phyloP scores from a whole-genome alignment of 2,797 vertebrate species.

The Rhinella marina region DNA sequence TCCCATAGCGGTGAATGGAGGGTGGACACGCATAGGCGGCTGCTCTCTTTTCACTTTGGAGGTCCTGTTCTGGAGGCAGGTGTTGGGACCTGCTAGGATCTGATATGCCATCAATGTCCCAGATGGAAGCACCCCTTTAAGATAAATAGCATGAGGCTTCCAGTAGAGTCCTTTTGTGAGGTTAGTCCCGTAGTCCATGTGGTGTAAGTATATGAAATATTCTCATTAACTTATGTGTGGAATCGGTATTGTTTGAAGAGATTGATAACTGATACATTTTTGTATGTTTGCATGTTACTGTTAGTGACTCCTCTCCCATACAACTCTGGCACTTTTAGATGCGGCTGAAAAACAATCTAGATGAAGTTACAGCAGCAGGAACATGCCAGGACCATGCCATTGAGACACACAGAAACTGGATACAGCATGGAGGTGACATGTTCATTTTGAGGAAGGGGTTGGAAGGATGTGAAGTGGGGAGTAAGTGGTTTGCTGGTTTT shows the following conservation, averaged over 20 bases:
- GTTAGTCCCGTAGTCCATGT: not conserved
- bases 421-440: conserved; percentile 63
- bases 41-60: too few relatives aligned
- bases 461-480: conserved; percentile 61
- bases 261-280: not conserved
- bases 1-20: too few relatives aligned
- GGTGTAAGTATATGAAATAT: conserved; percentile 10
- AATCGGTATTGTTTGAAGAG: not conserved
- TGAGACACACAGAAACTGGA: conserved; percentile 62
- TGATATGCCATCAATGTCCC: too few relatives aligned
- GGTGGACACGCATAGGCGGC: too few relatives aligned
- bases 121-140: not conserved
- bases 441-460: conserved; percentile 63
- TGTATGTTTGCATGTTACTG: conserved; percentile 40
- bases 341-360: conserved; percentile 64
- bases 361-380: conserved; percentile 62
- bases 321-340: conserved; percentile 63
- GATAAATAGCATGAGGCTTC: not conserved
- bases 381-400: conserved; percentile 63
- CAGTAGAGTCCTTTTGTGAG: not conserved
- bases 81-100: too few relatives aligned
- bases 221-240: not conserved
- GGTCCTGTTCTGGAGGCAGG: too few relatives aligned
- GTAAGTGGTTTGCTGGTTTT: conserved; percentile 61
- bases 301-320: conserved; percentile 59